A percentile compares a stretch with the other conserved stretches of the same genome.
These are phyloP conservation scores for Liopterus haemorrhoidalis DNA, from an alignment of 2,888 invertebrate species.

Conservation along the genomic window DNA sequence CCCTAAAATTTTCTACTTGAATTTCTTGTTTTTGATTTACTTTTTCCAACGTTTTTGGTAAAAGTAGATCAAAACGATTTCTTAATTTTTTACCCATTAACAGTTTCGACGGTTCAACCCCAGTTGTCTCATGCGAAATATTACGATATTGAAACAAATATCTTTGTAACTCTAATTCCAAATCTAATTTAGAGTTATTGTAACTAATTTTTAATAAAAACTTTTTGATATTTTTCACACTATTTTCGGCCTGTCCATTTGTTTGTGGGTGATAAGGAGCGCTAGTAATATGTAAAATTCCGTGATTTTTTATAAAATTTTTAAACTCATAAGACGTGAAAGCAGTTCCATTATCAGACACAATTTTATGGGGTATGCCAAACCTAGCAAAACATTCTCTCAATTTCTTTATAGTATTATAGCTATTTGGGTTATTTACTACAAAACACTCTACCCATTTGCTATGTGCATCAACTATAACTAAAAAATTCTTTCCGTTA, in stretches of 20 bases:
- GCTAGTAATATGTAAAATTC: too few relatives aligned
- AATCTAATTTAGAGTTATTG: background rate
- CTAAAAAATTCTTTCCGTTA: slow-evolving; percentile 22
- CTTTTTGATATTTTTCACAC: background rate
- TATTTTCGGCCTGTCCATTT: slow-evolving; percentile 4
- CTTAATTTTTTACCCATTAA: slow-evolving; percentile 5
- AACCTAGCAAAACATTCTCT: slow-evolving; percentile 3
- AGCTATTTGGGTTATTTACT: slow-evolving; percentile 2
- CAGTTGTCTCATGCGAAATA: background rate
- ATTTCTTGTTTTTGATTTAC: slow-evolving; percentile 1
- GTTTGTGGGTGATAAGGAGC: background rate
- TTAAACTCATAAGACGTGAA: slow-evolving; percentile 4
- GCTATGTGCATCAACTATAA: slow-evolving; percentile 26
- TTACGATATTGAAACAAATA: slow-evolving; percentile 1
- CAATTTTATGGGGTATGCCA: slow-evolving; percentile 3
- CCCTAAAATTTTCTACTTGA: too few relatives aligned
- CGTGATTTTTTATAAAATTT: slow-evolving; percentile 6
- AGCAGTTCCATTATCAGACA: background rate
- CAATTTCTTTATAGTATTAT: background rate
- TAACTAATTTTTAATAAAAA: slow-evolving; percentile 4
- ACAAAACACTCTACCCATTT: slow-evolving; percentile 2
- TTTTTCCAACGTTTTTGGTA: background rate
- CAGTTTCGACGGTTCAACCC: background rate
- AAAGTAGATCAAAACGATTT: background rate
- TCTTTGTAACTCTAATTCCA: too few relatives aligned